Evolutionary conservation across 92 coral and sea anemone genomes (phyloP).

Genomic region (Isaurus tuberculatus): DNA sequence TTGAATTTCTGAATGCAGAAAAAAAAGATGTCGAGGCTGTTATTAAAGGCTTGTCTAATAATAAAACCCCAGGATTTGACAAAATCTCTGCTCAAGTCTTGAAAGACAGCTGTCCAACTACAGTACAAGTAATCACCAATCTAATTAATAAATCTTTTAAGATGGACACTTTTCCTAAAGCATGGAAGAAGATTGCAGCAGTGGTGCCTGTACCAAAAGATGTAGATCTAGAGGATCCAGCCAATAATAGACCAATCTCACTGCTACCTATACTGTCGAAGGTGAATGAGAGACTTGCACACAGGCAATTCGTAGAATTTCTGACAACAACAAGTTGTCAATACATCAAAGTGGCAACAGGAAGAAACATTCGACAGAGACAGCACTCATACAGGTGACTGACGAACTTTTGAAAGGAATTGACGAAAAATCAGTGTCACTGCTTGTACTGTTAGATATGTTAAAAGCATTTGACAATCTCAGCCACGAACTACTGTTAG

Average conservation of each 20-base stretch:
- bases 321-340: no score
- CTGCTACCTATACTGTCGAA: no score
- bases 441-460: conserved; percentile 16
- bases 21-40: no score
- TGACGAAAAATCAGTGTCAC: conserved; percentile 31
- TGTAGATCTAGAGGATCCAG: conserved; percentile 38
- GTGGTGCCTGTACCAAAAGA: conserved; percentile 41
- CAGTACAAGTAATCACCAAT: conserved; percentile 27
- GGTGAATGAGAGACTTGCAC: conserved; percentile 54
- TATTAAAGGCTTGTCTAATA: no score
- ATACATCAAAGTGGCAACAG: conserved; percentile 55
- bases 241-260: conserved; percentile 51
- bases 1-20: no score
- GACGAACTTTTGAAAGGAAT: conserved; percentile 35
- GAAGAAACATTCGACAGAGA: conserved; percentile 54
- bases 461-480: conserved; percentile 29
- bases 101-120: conserved; percentile 51
- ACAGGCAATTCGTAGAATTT: conserved; percentile 44
- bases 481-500: conserved; percentile 2
- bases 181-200: conserved; percentile 34
- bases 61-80: conserved; percentile 50
- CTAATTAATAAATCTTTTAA: conserved; percentile 44
- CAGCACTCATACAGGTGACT: no score
- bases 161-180: conserved; percentile 48
- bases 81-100: conserved; percentile 54